These are phyloP conservation scores for Arge pagana DNA, from an alignment of 2,888 invertebrate genomes.

Conservation along the genomic window DNA sequence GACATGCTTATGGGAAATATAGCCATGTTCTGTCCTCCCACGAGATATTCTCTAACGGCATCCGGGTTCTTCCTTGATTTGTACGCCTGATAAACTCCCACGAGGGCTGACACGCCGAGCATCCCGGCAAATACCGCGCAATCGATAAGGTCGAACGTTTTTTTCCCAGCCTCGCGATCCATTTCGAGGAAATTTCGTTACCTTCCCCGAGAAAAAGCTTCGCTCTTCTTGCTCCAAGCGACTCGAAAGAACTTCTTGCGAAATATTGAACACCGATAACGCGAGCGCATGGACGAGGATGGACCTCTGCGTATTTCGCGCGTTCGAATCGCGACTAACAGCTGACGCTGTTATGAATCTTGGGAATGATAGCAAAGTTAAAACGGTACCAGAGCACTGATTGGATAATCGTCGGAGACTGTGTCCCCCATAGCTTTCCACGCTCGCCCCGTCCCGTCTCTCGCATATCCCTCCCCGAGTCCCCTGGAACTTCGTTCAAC, in stretches of 20 bases:
- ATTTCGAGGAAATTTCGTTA: background rate
- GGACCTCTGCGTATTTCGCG: too few species aligned
- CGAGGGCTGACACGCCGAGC: conserved; percentile 68
- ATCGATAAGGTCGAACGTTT: conserved; percentile 66
- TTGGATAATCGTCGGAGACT: conserved; percentile 55
- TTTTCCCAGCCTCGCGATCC: background rate
- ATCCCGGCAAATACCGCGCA: conserved; percentile 70
- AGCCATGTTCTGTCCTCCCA: conserved; percentile 79
- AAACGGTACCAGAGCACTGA: conserved; percentile 41
- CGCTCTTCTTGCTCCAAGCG: background rate
- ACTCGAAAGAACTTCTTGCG: background rate
- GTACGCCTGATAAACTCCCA: conserved; percentile 74
- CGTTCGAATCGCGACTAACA: conserved; percentile 13
- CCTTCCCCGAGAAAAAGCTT: background rate
- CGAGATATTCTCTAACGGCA: conserved; percentile 72
- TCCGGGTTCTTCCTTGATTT: conserved; percentile 71
- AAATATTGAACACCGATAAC: too few species aligned
- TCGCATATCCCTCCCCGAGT: too few species aligned
- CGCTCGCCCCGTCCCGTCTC: conserved; percentile 13
- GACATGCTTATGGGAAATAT: conserved; percentile 80
- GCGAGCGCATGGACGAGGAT: background rate
- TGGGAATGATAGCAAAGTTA: conserved; percentile 26
- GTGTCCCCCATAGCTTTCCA: conserved; percentile 29
- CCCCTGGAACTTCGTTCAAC: too few species aligned
- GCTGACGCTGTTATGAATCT: conserved; percentile 16